Conservation (phyloP, 2,113 vertebrate species). For the Pluvialis apricaria region DNA sequence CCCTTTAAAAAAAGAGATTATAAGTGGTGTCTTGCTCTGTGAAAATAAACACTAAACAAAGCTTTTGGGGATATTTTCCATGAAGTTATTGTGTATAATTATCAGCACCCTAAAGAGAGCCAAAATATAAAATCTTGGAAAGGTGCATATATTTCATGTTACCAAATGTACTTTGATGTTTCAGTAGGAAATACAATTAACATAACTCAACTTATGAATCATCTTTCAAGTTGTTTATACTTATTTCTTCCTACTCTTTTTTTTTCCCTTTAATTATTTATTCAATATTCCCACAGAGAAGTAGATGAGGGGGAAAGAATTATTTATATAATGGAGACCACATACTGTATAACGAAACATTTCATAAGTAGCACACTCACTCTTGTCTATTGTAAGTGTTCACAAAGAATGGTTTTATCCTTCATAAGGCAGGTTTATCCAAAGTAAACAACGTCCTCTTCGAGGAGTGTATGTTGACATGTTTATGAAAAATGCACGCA, state of each 20-base stretch:
- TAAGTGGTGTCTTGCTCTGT: not conserved
- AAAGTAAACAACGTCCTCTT: slow-evolving; percentile 48
- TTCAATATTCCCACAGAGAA: slow-evolving; percentile 45
- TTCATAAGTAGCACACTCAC: slow-evolving; percentile 45
- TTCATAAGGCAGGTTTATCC: slow-evolving; percentile 25
- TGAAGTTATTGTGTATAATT: slow-evolving; percentile 1
- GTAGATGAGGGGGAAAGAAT: slow-evolving; percentile 31
- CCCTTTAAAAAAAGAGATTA: not conserved
- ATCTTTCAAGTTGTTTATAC: slow-evolving; percentile 58
- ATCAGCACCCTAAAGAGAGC: not conserved
- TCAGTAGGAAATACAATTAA: slow-evolving; percentile 38
- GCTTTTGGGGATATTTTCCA: not conserved
- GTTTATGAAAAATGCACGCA: slow-evolving; percentile 35
- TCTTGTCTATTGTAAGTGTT: slow-evolving; percentile 44
- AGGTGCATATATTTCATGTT: slow-evolving; percentile 19
- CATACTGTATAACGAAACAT: slow-evolving; percentile 33
- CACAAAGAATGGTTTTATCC: slow-evolving; percentile 51
- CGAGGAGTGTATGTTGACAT: slow-evolving; percentile 34
- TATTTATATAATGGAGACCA: slow-evolving; percentile 53
- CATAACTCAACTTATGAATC: slow-evolving; percentile 48
- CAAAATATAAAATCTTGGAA: slow-evolving; percentile 35
- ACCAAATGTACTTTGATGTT: slow-evolving; percentile 40
- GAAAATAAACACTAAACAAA: slow-evolving; percentile 36
- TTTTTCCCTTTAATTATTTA: slow-evolving; percentile 26
- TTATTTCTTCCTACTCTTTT: slow-evolving; percentile 41